Evolutionary conservation across 2,113 vertebrate species (phyloP).

Genomic region (Melanerpes formicivorus): DNA sequence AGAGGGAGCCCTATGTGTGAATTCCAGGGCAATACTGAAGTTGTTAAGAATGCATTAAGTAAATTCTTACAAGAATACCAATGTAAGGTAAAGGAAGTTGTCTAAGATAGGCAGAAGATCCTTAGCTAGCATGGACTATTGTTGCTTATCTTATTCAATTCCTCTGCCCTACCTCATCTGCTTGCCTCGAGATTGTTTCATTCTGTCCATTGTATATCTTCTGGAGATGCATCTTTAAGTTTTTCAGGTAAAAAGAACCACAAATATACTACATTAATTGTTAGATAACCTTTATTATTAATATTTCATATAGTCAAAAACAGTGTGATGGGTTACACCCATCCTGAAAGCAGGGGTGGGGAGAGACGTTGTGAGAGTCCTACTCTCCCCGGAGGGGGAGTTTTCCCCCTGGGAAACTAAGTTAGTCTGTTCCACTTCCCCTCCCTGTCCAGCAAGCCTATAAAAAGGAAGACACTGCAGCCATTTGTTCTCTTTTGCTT

Average conservation of each 20-base stretch:
- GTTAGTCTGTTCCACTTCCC: no score
- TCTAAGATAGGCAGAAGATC: neutral
- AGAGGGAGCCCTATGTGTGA: neutral
- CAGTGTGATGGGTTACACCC: no score
- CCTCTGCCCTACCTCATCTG: neutral
- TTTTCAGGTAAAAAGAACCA: neutral
- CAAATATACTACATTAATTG: neutral
- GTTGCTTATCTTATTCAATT: fast-evolving
- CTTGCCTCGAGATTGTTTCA: neutral
- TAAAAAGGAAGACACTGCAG: no score
- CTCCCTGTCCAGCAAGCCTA: no score
- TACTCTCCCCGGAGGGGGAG: no score
- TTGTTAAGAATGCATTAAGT: neutral
- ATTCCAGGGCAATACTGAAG: neutral
- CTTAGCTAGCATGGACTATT: neutral
- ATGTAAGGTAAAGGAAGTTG: neutral
- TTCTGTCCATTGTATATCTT: neutral
- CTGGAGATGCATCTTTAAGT: neutral
- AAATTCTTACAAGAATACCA: neutral
- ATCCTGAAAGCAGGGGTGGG: no score
- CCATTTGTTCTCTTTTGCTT: no score
- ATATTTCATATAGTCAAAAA: neutral
- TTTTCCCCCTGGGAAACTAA: no score
- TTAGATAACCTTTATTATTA: neutral
- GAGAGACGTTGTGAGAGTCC: no score